phyloP scores from a whole-genome alignment of 2,888 invertebrate species.

The Lycia hirtaria region DNA sequence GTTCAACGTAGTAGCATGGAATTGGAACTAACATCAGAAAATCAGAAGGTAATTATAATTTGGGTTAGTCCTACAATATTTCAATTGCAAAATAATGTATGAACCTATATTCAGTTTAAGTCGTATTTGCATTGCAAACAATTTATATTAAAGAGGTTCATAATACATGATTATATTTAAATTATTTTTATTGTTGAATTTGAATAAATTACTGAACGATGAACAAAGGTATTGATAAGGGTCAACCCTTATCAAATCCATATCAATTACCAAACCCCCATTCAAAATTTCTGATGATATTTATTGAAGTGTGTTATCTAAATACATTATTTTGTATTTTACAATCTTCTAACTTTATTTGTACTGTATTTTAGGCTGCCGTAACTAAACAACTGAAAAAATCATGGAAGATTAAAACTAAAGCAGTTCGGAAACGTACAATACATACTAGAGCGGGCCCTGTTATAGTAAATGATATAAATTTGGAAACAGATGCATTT shows the following conservation, averaged over 20 bases:
- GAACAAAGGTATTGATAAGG: too few species aligned
- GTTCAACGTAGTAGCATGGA: background rate
- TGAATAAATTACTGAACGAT: too few species aligned
- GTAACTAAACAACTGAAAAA: background rate
- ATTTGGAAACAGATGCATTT: background rate
- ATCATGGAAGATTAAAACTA: background rate
- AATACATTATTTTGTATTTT: too few species aligned
- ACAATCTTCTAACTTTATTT: background rate
- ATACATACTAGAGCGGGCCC: background rate
- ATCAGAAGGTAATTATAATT: background rate
- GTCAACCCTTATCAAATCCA: too few species aligned
- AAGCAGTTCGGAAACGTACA: background rate
- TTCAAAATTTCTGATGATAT: too few species aligned
- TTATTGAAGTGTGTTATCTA: too few species aligned
- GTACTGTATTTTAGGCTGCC: slow-evolving; percentile 1
- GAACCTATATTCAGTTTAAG: too few species aligned
- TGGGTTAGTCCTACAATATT: background rate
- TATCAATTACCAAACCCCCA: too few species aligned
- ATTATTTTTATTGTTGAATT: too few species aligned
- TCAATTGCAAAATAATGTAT: too few species aligned
- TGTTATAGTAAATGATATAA: background rate
- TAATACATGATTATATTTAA: background rate
- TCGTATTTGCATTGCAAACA: too few species aligned
- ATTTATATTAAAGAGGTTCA: too few species aligned
- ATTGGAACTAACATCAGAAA: background rate